Evolutionary conservation across 2,113 vertebrate species (phyloP).

Genomic region (Buteo buteo): DNA sequence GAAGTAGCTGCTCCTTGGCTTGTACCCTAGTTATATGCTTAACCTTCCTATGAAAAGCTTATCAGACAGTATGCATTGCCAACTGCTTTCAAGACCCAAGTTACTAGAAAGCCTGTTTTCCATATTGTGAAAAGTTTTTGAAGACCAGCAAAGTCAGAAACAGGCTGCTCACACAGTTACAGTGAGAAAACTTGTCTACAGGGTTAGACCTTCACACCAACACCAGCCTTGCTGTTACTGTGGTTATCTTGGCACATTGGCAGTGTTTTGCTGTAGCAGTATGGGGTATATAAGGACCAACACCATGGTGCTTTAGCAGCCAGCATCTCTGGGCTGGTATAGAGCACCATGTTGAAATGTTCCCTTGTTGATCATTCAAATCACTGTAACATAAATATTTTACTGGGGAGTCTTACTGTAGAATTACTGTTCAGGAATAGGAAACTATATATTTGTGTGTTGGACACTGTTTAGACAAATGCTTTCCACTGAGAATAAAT

Average conservation of each 20-base stretch:
- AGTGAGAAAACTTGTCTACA: not conserved
- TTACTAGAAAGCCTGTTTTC: not conserved
- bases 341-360: not conserved
- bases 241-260: not conserved
- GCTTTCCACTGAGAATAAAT: constrained; percentile 30
- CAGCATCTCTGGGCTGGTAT: not conserved
- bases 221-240: not conserved
- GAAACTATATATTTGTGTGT: constrained; percentile 25
- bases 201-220: not conserved
- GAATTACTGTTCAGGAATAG: not conserved
- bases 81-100: not conserved
- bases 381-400: constrained; percentile 15
- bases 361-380: not conserved
- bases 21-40: not conserved
- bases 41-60: not conserved
- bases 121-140: not conserved
- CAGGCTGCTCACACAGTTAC: not conserved
- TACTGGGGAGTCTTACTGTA: not conserved
- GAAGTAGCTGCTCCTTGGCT: not conserved
- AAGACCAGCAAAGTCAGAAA: not conserved
- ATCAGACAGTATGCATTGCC: not conserved
- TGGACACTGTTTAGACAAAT: constrained; percentile 19
- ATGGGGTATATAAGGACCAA: not conserved
- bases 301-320: not conserved
- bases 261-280: not conserved